phyloP scores from a whole-genome alignment of 2,113 vertebrate genomes.

The Cariama cristata region DNA sequence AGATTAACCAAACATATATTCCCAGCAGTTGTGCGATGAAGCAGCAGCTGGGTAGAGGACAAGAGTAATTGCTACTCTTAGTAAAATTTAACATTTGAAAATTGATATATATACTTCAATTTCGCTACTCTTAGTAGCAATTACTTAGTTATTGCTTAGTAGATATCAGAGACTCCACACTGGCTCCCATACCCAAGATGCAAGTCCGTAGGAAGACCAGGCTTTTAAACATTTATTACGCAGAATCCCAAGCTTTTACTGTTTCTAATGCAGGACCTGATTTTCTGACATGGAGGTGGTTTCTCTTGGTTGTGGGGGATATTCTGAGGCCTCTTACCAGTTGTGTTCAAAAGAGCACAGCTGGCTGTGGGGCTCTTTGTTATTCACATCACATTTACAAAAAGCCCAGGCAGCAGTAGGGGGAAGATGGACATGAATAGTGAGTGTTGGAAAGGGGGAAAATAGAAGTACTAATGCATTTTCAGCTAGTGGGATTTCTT shows the following conservation, averaged over 20 bases:
- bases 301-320: background rate
- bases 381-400: background rate
- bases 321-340: background rate
- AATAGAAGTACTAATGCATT: background rate
- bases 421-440: background rate
- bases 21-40: background rate
- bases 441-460: background rate
- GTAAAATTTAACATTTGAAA: too few species aligned
- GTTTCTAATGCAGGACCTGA: background rate
- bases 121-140: too few species aligned
- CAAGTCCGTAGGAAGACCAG: background rate
- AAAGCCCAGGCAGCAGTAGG: background rate
- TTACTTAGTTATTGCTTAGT: too few species aligned
- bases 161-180: background rate
- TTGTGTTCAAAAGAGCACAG: background rate
- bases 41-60: background rate
- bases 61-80: background rate
- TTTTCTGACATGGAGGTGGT: background rate
- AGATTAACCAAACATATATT: background rate
- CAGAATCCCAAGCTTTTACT: background rate
- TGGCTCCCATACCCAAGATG: background rate
- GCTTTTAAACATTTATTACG: background rate
- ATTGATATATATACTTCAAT: too few species aligned
- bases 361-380: background rate
- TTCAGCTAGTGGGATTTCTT: background rate